Percentiles rank a stretch among this genome's conserved stretches.
Conservation (phyloP, 2,797 vertebrate genomes). For the Chrosomus eos region DNA sequence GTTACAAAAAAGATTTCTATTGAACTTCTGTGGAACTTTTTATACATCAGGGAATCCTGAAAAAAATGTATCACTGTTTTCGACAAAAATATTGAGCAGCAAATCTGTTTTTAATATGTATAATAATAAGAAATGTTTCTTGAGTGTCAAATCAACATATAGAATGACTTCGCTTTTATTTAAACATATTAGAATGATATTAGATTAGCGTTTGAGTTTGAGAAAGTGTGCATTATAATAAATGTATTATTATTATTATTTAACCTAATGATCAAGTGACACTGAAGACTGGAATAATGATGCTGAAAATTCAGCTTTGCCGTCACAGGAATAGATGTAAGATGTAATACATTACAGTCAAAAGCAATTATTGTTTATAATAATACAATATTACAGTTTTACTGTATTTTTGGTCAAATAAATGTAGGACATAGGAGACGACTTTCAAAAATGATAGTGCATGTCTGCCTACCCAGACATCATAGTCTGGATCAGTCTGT, state of each 20-base stretch:
- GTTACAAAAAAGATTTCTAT: too few species aligned
- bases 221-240: too few species aligned
- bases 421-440: background rate
- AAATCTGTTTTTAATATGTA: background rate
- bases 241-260: too few species aligned
- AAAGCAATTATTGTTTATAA: background rate
- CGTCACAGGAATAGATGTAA: background rate
- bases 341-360: background rate
- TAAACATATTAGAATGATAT: too few species aligned
- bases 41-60: background rate
- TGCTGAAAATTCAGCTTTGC: background rate
- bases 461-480: background rate
- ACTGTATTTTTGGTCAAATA: background rate
- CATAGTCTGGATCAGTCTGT: background rate
- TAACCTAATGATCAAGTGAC: background rate
- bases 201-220: too few species aligned
- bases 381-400: background rate
- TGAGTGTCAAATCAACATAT: background rate
- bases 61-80: background rate
- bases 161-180: background rate
- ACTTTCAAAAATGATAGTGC: background rate
- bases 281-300: background rate
- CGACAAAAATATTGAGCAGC: background rate
- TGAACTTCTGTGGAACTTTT: too few species aligned
- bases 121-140: background rate